These are phyloP conservation scores for Zaprionus lachaisei DNA, from an alignment of 1,140 invertebrate genomes.

Conservation along the genomic window DNA sequence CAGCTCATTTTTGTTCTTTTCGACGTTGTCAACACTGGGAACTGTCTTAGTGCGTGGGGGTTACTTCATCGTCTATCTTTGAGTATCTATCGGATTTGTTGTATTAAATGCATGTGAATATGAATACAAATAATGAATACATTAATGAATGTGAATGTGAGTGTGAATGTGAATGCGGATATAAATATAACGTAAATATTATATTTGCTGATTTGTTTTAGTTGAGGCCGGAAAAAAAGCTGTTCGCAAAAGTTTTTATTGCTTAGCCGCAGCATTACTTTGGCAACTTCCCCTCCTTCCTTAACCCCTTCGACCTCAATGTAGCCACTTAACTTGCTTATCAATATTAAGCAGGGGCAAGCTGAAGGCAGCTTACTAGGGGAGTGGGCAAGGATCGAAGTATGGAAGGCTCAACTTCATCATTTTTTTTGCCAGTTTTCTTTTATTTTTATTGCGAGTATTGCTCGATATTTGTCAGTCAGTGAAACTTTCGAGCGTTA, in stretches of 20 bases:
- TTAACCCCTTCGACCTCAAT: conserved; percentile 33
- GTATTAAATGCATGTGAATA: conserved; percentile 24
- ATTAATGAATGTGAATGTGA: conserved; percentile 1
- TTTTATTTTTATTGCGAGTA: conserved; percentile 47
- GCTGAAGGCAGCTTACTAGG: too few relatives aligned
- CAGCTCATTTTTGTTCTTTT: conserved; percentile 56
- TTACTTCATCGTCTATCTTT: background rate
- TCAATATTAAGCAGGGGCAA: conserved; percentile 39
- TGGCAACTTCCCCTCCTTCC: background rate
- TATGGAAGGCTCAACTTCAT: conserved; percentile 33
- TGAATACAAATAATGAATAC: conserved; percentile 8
- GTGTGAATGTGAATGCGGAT: conserved; percentile 9
- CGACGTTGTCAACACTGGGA: background rate
- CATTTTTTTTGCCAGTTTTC: conserved; percentile 38
- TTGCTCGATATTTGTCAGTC: conserved; percentile 57
- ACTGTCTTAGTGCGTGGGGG: conserved; percentile 1
- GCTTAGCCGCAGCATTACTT: conserved; percentile 28
- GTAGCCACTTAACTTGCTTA: conserved; percentile 54
- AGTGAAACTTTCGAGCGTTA: conserved; percentile 78
- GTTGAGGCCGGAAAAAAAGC: conserved; percentile 55
- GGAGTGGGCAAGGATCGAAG: too few relatives aligned
- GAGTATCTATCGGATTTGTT: too few relatives aligned
- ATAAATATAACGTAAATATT: conserved; percentile 62
- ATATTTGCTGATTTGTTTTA: conserved; percentile 76
- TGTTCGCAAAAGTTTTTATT: conserved; percentile 68